Conservation (phyloP, 2,113 vertebrate species). For the Notarius lentiginosus region DNA sequence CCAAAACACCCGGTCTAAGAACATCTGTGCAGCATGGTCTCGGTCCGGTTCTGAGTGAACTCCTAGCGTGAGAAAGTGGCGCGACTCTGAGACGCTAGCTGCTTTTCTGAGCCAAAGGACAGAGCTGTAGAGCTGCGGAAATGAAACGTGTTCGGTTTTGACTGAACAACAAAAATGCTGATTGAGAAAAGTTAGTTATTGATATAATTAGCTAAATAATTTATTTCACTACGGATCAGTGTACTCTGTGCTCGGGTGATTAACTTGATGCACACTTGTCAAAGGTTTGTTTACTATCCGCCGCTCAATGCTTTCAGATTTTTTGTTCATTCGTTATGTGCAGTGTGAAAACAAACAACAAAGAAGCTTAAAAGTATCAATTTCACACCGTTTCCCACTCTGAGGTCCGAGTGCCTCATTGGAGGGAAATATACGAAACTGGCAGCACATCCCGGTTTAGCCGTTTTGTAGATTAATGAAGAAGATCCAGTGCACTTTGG, state of each 20-base stretch:
- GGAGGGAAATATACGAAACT: too few relatives aligned
- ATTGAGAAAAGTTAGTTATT: background rate
- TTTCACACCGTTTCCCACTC: too few relatives aligned
- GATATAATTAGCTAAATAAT: background rate
- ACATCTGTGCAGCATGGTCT: too few relatives aligned
- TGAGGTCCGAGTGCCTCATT: too few relatives aligned
- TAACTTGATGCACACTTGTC: background rate
- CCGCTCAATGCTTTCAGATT: background rate
- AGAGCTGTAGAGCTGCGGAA: background rate
- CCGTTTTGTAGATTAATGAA: background rate
- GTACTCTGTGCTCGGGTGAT: background rate
- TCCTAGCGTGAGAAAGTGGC: too few relatives aligned
- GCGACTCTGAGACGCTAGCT: too few relatives aligned
- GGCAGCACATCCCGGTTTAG: too few relatives aligned
- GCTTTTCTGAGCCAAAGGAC: background rate
- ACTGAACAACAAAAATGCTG: background rate
- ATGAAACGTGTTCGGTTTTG: background rate
- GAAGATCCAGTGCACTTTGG: background rate
- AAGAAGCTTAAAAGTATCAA: background rate
- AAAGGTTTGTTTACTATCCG: background rate
- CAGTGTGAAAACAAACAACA: background rate
- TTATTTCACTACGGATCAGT: background rate
- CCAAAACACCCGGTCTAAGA: too few relatives aligned
- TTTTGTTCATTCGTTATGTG: background rate
- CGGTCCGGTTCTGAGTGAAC: background rate